Conservation (phyloP, 2,113 vertebrate species). For the Lophochroa leadbeateri region DNA sequence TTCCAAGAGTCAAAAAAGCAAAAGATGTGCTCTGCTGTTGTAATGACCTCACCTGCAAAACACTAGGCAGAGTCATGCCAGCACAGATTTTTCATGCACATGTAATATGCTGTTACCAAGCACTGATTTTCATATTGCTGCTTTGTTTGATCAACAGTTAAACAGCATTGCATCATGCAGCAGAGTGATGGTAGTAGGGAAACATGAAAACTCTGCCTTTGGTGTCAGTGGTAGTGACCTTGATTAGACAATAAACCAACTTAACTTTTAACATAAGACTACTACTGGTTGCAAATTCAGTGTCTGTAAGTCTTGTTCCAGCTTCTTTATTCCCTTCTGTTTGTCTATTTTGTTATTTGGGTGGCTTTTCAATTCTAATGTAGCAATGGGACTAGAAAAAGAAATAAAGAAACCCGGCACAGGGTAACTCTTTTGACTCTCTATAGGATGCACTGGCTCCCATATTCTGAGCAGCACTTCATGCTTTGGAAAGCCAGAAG, state of each 20-base stretch:
- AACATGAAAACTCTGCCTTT: background rate
- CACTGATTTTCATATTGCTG: background rate
- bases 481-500: background rate
- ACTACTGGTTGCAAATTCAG: background rate
- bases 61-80: background rate
- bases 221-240: background rate
- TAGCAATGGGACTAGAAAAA: background rate
- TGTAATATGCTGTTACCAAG: background rate
- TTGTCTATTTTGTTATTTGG: background rate
- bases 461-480: background rate
- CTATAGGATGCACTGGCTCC: background rate
- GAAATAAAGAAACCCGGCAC: background rate
- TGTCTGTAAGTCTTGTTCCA: background rate
- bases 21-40: background rate
- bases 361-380: background rate
- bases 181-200: background rate
- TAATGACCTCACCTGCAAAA: constrained; percentile 18
- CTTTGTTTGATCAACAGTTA: background rate
- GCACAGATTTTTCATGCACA: constrained; percentile 3
- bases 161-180: background rate
- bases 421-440: background rate
- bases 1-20: background rate
- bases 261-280: background rate
- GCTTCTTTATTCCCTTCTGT: background rate
- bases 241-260: background rate